These are phyloP conservation scores for Myxocyprinus asiaticus DNA, from an alignment of 2,113 vertebrate genomes.

Conservation along the genomic window DNA sequence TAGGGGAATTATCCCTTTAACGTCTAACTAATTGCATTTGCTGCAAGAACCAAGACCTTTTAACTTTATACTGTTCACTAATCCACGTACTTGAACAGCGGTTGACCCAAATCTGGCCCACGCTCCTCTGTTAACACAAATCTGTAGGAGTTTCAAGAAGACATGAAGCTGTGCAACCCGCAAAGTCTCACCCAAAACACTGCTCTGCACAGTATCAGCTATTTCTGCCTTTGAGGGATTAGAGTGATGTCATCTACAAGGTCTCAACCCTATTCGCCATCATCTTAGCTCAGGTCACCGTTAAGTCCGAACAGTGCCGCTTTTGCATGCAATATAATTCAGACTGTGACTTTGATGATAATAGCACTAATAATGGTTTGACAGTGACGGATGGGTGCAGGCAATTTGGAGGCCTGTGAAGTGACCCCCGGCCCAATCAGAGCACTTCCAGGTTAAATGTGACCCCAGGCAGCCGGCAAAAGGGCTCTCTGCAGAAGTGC, in stretches of 20 bases:
- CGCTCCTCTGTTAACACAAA: conserved; percentile 8
- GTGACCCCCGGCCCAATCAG: conserved; percentile 76
- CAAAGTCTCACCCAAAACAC: conserved; percentile 36
- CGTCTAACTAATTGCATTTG: neutral
- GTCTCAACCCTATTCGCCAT: conserved; percentile 55
- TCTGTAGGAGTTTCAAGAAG: conserved; percentile 16
- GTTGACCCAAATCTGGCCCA: conserved; percentile 1
- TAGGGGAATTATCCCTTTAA: neutral
- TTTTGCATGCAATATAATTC: conserved; percentile 59
- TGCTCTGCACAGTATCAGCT: conserved; percentile 45
- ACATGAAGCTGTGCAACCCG: conserved; percentile 40
- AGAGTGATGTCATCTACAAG: conserved; percentile 58
- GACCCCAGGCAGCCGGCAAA: conserved; percentile 62
- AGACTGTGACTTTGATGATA: conserved; percentile 64
- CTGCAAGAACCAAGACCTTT: neutral
- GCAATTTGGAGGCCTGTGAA: conserved; percentile 58
- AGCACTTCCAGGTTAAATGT: conserved; percentile 77
- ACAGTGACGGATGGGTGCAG: conserved; percentile 75
- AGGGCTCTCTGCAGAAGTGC: conserved; percentile 64
- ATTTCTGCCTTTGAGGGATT: conserved; percentile 55
- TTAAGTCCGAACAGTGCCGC: conserved; percentile 47
- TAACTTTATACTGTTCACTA: neutral
- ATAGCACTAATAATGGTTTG: conserved; percentile 66
- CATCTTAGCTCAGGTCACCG: conserved; percentile 53
- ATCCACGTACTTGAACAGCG: neutral